Percentiles rank a stretch among this genome's conserved stretches.
These are phyloP conservation scores for Neolamprologus cancellatus DNA, from an alignment of 2,113 vertebrate genomes.

Conservation along the genomic window DNA sequence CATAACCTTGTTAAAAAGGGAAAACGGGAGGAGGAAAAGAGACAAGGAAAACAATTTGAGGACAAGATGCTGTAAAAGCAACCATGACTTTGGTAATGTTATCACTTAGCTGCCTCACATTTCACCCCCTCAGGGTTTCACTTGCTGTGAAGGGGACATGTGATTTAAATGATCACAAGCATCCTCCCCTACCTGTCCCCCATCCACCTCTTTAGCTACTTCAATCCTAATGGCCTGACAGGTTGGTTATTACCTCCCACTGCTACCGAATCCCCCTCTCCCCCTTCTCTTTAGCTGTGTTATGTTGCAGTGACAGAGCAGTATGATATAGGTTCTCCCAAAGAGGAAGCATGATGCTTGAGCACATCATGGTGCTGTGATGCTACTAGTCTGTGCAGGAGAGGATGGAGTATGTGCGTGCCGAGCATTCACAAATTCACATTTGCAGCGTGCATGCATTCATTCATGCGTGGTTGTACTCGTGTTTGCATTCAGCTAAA, in stretches of 20 bases:
- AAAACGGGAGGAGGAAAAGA: not conserved
- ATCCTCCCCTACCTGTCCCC: not conserved
- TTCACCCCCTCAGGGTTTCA: not conserved
- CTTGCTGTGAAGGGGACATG: not conserved
- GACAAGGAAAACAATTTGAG: not conserved
- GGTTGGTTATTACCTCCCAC: slow-evolving; percentile 17
- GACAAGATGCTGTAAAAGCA: not conserved
- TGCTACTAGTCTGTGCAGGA: not conserved
- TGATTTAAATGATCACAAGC: slow-evolving; percentile 16
- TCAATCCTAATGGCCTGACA: not conserved
- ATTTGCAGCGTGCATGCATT: not conserved
- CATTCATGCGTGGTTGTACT: not conserved
- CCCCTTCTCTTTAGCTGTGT: not conserved
- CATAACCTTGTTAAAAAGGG: not conserved
- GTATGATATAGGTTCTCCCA: slow-evolving; percentile 31
- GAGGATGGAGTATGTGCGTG: not conserved
- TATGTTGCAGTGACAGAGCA: slow-evolving; percentile 3
- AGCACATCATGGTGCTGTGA: not conserved
- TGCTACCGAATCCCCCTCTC: not conserved
- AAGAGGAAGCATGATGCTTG: not conserved
- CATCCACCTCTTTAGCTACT: not conserved
- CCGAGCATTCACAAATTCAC: not conserved
- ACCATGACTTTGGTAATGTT: slow-evolving; percentile 6
- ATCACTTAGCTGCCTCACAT: not conserved
- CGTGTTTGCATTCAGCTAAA: not conserved